Evolutionary conservation across 2,797 vertebrate species (phyloP).

Genomic region (Leucoraja ocellata): DNA sequence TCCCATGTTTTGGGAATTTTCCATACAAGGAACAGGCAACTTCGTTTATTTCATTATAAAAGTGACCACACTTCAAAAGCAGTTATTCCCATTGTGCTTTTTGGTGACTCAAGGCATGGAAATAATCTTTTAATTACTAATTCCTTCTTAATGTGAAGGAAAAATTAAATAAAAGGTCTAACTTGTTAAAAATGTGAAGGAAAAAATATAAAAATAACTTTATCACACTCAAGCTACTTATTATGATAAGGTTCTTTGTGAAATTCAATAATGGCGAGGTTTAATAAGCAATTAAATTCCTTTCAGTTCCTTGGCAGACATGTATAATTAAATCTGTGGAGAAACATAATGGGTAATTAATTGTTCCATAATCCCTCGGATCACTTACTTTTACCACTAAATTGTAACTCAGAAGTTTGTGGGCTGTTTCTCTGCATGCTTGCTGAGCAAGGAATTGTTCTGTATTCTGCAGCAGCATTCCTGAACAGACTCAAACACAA

Average conservation of each 20-base stretch:
- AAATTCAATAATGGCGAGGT: neutral
- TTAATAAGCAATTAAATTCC: constrained; percentile 19
- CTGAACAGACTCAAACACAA: too few species aligned
- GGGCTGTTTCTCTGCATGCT: neutral
- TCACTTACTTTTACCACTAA: neutral
- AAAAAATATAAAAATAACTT: neutral
- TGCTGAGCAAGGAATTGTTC: neutral
- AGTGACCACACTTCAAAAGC: neutral
- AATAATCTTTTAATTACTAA: neutral
- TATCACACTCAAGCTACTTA: neutral
- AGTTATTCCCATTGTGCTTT: neutral
- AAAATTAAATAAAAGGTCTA: neutral
- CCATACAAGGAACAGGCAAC: neutral
- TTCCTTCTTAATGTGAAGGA: neutral
- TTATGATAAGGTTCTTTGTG: neutral
- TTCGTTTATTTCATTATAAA: neutral
- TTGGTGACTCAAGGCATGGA: neutral
- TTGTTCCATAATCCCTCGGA: neutral
- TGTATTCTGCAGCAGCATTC: neutral
- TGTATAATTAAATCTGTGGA: constrained; percentile 7
- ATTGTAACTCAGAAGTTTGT: neutral
- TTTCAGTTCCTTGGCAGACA: neutral
- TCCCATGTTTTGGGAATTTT: neutral
- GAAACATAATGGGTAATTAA: constrained; percentile 23
- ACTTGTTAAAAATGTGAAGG: neutral